These are phyloP conservation scores for Poecile atricapillus DNA, from an alignment of 2,113 vertebrate genomes.

Conservation along the genomic window DNA sequence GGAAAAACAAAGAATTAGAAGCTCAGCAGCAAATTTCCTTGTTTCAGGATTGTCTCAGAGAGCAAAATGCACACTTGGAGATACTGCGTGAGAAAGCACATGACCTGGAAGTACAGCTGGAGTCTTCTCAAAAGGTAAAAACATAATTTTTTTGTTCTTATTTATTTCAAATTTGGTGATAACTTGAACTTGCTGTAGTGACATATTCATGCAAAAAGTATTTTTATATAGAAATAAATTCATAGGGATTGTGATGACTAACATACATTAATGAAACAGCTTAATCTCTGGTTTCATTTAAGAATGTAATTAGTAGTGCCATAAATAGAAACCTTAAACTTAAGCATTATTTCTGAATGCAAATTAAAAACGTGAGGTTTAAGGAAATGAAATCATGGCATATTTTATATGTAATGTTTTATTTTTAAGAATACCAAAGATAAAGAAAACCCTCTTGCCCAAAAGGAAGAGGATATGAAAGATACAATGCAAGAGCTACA, in stretches of 20 bases:
- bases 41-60: slow-evolving; percentile 28
- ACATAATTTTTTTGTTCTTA: too few relatives aligned
- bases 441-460: slow-evolving; percentile 47
- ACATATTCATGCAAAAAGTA: background rate
- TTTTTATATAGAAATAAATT: background rate
- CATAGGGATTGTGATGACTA: background rate
- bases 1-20: slow-evolving; percentile 26
- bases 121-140: slow-evolving; percentile 54
- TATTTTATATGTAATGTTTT: slow-evolving; percentile 6
- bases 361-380: background rate
- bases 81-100: slow-evolving; percentile 8
- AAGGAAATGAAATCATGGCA: background rate
- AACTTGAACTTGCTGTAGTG: background rate
- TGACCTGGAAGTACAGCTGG: slow-evolving; percentile 36
- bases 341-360: background rate
- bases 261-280: background rate
- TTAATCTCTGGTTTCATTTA: background rate
- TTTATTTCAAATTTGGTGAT: background rate
- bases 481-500: slow-evolving; percentile 15
- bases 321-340: background rate
- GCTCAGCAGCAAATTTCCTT: slow-evolving; percentile 18
- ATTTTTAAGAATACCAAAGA: slow-evolving; percentile 61
- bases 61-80: slow-evolving; percentile 32
- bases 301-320: background rate
- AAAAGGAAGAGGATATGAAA: slow-evolving; percentile 48